Base-by-base conservation (phyloP, 1,140 invertebrate species). In the Bombus balteatus region DNA sequence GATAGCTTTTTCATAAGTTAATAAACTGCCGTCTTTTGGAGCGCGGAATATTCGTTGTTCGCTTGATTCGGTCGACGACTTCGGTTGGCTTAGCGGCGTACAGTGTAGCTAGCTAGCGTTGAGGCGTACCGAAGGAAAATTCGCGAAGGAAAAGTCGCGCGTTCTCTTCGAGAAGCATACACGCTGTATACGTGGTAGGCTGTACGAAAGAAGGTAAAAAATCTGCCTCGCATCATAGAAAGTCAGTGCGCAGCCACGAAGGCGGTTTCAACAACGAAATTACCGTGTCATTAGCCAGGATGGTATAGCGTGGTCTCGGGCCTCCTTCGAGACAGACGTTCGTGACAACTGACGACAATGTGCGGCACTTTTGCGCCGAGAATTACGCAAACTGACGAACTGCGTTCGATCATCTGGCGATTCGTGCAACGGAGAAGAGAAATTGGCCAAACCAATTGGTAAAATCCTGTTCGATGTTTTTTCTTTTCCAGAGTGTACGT, bases 401-500 rank as follows among this genome's bases (percentile, higher is more conserved):
- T 10, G 8, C 32, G 28, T 37, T 37, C 34, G 25, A 47, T 83
- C n/a, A 6, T 18, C 9, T 13, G 10, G 22, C 18, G 18, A 25
- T 22, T 39, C 59, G 74, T 53, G 25, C 71, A 22, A n/a, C 12
- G 6, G 22, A 28, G 37, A n/a, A 3, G 18, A n/a, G 25, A 68
- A 65, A 12, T 9, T 8, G 15, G 43, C 0, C 47, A 2, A 15
- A 34, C 0, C 8, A 9, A 37, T 68, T 53, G 25, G 0, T 34
- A 18, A 37, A 34, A 32, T 13, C 13, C 1, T 12, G 25, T 57
- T 10, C 1, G 18, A 62, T 6, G 28, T 37, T 3, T 39, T 15
- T 76, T 83, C 34, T 15, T 78, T 89, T 91, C 57, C 70, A 93
- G 91, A 77, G 10, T 78, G 39, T 77, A 76, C 65, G n/a, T 53